Evolutionary conservation across 1,140 invertebrate genomes (phyloP).

Genomic region (Dendrolimus kikuchii): DNA sequence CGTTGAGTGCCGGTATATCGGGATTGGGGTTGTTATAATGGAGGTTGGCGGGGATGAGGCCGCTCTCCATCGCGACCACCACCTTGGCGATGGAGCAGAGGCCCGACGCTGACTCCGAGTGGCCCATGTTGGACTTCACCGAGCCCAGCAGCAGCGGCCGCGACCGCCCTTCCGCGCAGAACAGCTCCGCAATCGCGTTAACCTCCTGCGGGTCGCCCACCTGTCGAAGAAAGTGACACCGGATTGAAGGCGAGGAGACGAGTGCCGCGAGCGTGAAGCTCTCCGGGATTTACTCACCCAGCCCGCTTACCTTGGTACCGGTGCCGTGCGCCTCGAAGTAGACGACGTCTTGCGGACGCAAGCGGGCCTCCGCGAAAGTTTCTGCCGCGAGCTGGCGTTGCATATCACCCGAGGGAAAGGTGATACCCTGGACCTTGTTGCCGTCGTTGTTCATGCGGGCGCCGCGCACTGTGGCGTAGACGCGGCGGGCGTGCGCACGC

Average conservation of each 20-base stretch:
- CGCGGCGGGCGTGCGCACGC: constrained; percentile 79
- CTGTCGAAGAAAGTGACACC: constrained; percentile 13
- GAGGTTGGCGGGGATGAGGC: constrained; percentile 90
- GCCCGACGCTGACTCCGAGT: constrained; percentile 95
- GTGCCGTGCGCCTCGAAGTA: constrained; percentile 98
- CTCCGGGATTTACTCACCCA: too few species aligned
- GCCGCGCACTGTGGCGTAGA: constrained; percentile 90
- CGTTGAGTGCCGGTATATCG: constrained; percentile 88
- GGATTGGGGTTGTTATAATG: constrained; percentile 91
- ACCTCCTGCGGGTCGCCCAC: constrained; percentile 96
- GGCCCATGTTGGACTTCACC: constrained; percentile 98
- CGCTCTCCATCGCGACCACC: constrained; percentile 91
- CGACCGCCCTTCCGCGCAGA: constrained; percentile 85
- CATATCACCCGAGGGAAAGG: constrained; percentile 89
- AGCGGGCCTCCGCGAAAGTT: constrained; percentile 84
- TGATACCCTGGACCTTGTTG: constrained; percentile 91
- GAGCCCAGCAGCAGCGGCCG: constrained; percentile 92
- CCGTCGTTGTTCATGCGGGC: constrained; percentile 93
- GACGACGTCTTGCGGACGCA: constrained; percentile 85
- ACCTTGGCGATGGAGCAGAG: constrained; percentile 92
- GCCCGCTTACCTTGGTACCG: constrained; percentile 84
- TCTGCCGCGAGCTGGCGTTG: constrained; percentile 89
- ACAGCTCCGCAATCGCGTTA: constrained; percentile 92
- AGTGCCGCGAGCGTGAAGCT: too few species aligned
- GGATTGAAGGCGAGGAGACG: too few species aligned